phyloP scores from a whole-genome alignment of 2,113 vertebrate species.

The Noturus placidus region DNA sequence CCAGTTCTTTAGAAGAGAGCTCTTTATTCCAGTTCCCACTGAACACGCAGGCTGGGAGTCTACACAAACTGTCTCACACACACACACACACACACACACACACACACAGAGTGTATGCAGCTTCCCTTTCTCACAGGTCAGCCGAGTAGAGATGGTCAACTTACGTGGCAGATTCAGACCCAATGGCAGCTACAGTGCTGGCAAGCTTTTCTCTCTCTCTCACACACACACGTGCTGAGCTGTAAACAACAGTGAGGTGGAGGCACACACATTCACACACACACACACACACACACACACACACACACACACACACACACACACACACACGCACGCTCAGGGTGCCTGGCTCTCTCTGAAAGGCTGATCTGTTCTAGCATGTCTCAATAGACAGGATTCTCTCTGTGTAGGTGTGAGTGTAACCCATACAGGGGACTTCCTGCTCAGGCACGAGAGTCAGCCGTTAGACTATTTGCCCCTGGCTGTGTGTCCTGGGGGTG shows the following conservation, averaged over 20 bases:
- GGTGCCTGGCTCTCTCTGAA: conserved; percentile 64
- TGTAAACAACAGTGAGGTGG: conserved; percentile 64
- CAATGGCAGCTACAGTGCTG: conserved; percentile 35
- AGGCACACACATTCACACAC: conserved; percentile 59
- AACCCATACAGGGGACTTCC: conserved; percentile 57
- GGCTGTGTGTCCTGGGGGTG: conserved; percentile 34
- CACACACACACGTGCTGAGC: conserved; percentile 39
- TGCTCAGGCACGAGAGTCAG: conserved; percentile 57
- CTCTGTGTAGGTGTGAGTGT: conserved; percentile 36
- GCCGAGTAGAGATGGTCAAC: conserved; percentile 57
- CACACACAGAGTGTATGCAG: conserved; percentile 26
- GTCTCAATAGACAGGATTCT: conserved; percentile 57
- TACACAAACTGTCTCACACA: conserved; percentile 21
- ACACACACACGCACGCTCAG: conserved; percentile 47
- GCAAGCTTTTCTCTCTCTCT: conserved; percentile 23
- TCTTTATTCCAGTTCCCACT: conserved; percentile 44
- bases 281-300: conserved; percentile 49
- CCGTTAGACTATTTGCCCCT: conserved; percentile 60
- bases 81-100: neutral
- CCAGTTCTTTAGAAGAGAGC: conserved; percentile 42
- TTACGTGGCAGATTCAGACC: conserved; percentile 70
- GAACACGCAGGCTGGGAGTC: conserved; percentile 56
- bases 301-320: conserved; percentile 45
- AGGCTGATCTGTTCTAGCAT: conserved; percentile 68
- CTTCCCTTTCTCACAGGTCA: conserved; percentile 55